Base-by-base conservation (phyloP, 2,113 vertebrate genomes). In the Cichladusa arquata region DNA sequence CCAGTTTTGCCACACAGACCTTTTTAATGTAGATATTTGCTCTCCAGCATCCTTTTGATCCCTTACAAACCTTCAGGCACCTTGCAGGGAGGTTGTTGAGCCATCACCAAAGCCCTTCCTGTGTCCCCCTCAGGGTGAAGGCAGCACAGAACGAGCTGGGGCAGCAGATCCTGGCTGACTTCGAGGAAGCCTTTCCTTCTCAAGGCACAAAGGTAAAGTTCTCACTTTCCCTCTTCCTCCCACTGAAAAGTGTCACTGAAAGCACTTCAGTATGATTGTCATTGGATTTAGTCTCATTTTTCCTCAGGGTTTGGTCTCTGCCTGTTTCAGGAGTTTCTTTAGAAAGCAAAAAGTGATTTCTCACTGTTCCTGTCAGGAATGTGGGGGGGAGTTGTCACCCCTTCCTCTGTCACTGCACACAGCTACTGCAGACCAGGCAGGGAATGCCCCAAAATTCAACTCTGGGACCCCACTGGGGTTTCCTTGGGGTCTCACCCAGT, bases 111-210 rank as follows among this genome's bases (percentile, higher is more conserved):
- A 81, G 9, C 42, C 34, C 2, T 31, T 56, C 10, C 36, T 96
- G 45, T 96, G 64, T 94, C 58, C 34, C 84, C 19, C n/a, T 18
- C 86, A 99, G 99, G 97, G 99, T 99, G 74, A 99, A 99, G 95
- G 99, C 98, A 12, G 99, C 99, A 1, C 99, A 99, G 97, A 99
- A 98, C 23, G 99, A 99, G 95, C 79, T 99, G 96, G 99, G 99
- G 28, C 99, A 99, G 86, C 99, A 99, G 97, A 99, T 99, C 93
- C 97, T 99, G 96, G 99, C 99, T 22, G 99, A 99, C 95, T 99
- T 99, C 20, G 99, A 99, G 97, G 99, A 99, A 96, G 98, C 99
- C 2, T 99, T 99, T 97, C 99, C 99, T 79, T 98, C 99, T 12
- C 99, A 99, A 97, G 99, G 99, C 19, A 98, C 98, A 87, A 99